Evolutionary conservation across 2,113 vertebrate genomes (phyloP), one percentile per base, ranked within the genome.

Genomic region (Sardina pilchardus): DNA sequence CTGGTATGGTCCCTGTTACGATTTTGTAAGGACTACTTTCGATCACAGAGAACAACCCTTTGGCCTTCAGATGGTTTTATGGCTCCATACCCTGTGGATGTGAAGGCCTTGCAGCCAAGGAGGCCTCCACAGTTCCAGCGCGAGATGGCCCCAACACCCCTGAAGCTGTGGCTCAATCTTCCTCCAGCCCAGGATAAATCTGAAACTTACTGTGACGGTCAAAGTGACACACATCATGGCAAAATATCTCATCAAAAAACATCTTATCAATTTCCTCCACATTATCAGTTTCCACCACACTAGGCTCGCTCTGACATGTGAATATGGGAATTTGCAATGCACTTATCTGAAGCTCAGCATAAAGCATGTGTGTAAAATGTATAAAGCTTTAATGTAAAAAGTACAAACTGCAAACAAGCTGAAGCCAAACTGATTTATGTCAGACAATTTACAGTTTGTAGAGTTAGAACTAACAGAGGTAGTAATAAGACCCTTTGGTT

Each of bases 211-310:
- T 42, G 45, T 1, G 6, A 4, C 0, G 34, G 9, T 16, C 16
- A 30, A 87, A 0, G 26, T 45, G 19, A 84, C 39, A 44, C 24
- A 78, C 36, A 56, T 7, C 36, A 56, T 7, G 21, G 47, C 36
- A 53, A 48, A 59, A 43, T 10, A 24, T 14, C 14, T 26, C 19
- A 48, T 16, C 56, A 83, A 12, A 84, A 36, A 44, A 67, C 5
- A 30, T n/a, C 39, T 9, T 81, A 47, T 50, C 81, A 81, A 21
- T 39, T 39, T 14, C 85, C 82, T 9, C 89, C 87, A 83, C 88
- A 89, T 88, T 83, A 93, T 30, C 89, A 90, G 45, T 86, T 90
- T 43, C 90, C 89, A 56, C 88, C 89, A 43, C 3, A 0, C 42
- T 91, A 90, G 0, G 84, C 81, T 12, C 6, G 84, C 81, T 12